Base-by-base conservation (phyloP, 2,797 vertebrate species). In the Microctenopoma stevenorrisi region DNA sequence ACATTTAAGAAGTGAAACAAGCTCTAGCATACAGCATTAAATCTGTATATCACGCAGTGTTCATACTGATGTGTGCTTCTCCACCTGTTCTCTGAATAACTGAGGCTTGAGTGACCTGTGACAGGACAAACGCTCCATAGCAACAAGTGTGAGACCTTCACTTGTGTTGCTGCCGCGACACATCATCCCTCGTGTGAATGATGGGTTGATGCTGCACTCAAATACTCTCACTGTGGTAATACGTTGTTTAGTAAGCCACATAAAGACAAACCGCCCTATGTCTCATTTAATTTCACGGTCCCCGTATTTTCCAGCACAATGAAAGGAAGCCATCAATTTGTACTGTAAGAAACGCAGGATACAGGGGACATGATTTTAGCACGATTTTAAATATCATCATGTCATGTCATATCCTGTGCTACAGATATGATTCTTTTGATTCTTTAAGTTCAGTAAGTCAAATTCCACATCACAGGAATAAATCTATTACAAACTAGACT, bases 81-180 rank as follows among this genome's bases (percentile, higher is more conserved):
- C 18, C 18, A 18, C 18, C 18, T 18, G 18, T 57, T 40, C 37
- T 33, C 43, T 37, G 30, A 55, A 42, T 37, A 37, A 56, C 38
- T n/a, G 8, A 53, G 43, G 55, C 56, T 69, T 15, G 49, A 56
- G 44, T 70, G 43, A 37, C 33, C 33, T 30, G 8, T 37, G 6
- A 25, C 55, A 67, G 46, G 51, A 59, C 59, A 67, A 81, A 44
- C 12, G 4, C 25, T 48, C 63, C 67, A 47, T 63, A 26, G 72
- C 58, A 80, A 82, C 69, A 67, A 67, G 14, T 56, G 68, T 51
- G 48, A 65, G 75, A 64, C 71, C 64, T 69, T 76, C 38, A 13
- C 16, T 68, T 22, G 10, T 22, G 58, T n/a, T 30, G 28, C 43
- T 47, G 42, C 42, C 14, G 2, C 16, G 42, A 43, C 14, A 43